These are phyloP conservation scores for Himalopsyche anomala DNA, from an alignment of 2,888 invertebrate species.

Conservation along the genomic window DNA sequence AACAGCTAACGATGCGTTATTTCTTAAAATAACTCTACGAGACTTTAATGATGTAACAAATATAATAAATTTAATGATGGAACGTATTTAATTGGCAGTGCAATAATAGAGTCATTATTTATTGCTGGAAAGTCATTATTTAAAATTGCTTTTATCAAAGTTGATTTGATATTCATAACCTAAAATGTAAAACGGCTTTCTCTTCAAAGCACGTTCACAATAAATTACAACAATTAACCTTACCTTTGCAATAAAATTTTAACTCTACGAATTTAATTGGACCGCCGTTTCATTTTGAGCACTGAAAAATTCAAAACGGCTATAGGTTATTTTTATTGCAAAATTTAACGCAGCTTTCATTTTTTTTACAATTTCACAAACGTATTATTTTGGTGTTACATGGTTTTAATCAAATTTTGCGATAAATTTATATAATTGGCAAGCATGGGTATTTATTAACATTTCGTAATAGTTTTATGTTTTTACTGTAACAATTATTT, in stretches of 20 bases:
- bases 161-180: slow-evolving; percentile 26
- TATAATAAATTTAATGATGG: background rate
- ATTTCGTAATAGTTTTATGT: too few species aligned
- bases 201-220: slow-evolving; percentile 4
- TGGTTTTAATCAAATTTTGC: background rate
- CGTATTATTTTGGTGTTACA: background rate
- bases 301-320: background rate
- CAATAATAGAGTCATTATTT: slow-evolving; percentile 2
- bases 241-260: slow-evolving; percentile 25
- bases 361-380: background rate
- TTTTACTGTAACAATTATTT: too few species aligned
- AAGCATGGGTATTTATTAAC: too few species aligned
- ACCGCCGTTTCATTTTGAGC: background rate
- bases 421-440: background rate
- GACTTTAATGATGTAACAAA: background rate
- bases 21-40: too few species aligned
- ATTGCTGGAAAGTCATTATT: background rate
- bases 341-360: background rate
- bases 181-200: slow-evolving; percentile 20
- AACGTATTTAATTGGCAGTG: background rate
- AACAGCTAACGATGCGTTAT: too few species aligned
- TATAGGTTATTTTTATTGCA: background rate
- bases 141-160: slow-evolving; percentile 20
- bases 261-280: slow-evolving; percentile 19
- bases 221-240: slow-evolving; percentile 24